Percentiles rank a stretch among this genome's conserved stretches.
Conservation (phyloP, 2,113 vertebrate species). For the Paratilapia polleni region DNA sequence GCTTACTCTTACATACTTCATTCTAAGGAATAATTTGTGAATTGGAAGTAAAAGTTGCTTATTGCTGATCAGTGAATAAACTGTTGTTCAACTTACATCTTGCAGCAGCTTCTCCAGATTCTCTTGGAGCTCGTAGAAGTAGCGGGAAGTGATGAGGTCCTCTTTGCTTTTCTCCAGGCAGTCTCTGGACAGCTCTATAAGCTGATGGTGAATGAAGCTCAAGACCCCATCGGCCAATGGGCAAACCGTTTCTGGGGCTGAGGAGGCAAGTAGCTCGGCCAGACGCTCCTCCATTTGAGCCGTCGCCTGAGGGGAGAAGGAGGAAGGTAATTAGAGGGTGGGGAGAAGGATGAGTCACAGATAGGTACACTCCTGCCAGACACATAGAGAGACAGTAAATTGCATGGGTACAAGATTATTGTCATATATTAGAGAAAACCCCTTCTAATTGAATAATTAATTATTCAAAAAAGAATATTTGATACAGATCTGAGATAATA, state of each 20-base stretch:
- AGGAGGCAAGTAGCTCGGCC: constrained; percentile 89
- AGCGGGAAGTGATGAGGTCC: constrained; percentile 94
- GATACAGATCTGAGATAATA: not conserved
- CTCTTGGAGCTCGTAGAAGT: constrained; percentile 98
- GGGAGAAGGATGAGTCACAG: constrained; percentile 37
- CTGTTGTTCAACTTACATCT: constrained; percentile 86
- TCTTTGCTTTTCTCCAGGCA: constrained; percentile 93
- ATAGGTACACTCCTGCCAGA: not conserved
- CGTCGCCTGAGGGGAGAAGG: constrained; percentile 83
- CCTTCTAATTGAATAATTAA: not conserved
- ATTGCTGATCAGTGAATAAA: not conserved
- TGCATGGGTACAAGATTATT: not conserved
- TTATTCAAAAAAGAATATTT: not conserved
- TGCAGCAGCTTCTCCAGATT: constrained; percentile 96
- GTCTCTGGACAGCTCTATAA: constrained; percentile 95
- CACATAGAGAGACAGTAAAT: not conserved
- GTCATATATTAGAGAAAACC: not conserved
- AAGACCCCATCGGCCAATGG: constrained; percentile 93
- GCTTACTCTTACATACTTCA: not conserved
- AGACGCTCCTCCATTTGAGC: constrained; percentile 97
- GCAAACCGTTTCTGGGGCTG: constrained; percentile 87
- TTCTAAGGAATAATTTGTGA: not conserved
- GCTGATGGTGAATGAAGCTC: constrained; percentile 98
- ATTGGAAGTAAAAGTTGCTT: not conserved
- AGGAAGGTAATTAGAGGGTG: not conserved